Percentiles rank a stretch among this genome's conserved stretches.
Evolutionary conservation across 1,140 invertebrate species (phyloP).

Genomic region (Lasioglossum baleicum): DNA sequence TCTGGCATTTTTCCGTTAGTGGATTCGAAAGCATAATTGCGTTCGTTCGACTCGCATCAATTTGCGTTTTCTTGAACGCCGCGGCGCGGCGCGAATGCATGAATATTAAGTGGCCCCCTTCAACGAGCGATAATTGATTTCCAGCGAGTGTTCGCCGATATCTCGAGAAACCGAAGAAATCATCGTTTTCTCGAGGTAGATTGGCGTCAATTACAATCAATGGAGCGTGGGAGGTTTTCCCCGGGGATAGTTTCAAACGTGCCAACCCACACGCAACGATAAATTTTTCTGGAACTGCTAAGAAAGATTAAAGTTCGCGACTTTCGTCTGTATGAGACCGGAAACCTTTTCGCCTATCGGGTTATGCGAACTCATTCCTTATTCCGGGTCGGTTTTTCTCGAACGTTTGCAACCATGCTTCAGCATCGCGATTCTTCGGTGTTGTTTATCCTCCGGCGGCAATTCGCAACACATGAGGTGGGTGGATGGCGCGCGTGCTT

Average conservation of each 20-base stretch:
- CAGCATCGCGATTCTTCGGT: slow-evolving; percentile 8
- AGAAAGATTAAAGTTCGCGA: not conserved
- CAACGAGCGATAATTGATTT: slow-evolving; percentile 27
- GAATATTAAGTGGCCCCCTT: slow-evolving; percentile 14
- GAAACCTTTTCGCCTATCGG: too few species aligned
- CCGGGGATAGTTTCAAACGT: too few species aligned
- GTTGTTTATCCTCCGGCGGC: slow-evolving; percentile 21
- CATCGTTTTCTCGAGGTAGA: not conserved
- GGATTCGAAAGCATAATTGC: not conserved
- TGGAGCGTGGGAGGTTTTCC: not conserved
- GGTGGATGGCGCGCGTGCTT: slow-evolving; percentile 3
- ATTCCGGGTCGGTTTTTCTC: not conserved
- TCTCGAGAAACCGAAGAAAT: too few species aligned
- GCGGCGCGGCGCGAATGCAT: slow-evolving; percentile 1
- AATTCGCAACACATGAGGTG: slow-evolving; percentile 1
- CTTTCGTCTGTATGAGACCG: too few species aligned
- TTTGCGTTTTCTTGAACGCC: slow-evolving; percentile 10
- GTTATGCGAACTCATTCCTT: too few species aligned
- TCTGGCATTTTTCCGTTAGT: not conserved
- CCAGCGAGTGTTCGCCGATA: not conserved
- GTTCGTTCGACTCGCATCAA: not conserved
- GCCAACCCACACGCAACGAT: not conserved
- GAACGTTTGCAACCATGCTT: not conserved
- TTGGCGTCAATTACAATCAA: not conserved
- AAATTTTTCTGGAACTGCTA: not conserved